Evolutionary conservation across 2,113 vertebrate species (phyloP).

Genomic region (Isurus oxyrinchus): DNA sequence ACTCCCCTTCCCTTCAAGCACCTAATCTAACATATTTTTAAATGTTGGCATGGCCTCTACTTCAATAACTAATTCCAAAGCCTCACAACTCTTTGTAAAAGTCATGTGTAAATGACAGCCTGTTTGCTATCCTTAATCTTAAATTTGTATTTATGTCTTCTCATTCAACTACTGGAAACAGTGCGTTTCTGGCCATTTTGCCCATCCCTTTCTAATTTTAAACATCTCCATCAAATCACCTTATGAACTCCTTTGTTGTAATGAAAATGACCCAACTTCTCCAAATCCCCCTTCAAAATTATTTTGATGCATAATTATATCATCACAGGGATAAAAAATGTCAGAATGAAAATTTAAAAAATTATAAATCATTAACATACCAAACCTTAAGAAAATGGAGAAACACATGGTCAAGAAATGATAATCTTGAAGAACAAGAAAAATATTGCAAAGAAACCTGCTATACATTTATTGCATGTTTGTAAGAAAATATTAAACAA

Average conservation of each 20-base stretch:
- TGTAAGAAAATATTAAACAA: not conserved
- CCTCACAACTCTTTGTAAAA: not conserved
- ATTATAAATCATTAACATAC: not conserved
- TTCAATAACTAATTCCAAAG: not conserved
- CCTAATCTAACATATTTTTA: not conserved
- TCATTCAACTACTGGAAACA: conserved; percentile 2
- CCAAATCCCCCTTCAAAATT: not conserved
- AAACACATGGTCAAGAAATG: not conserved
- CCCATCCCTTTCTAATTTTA: not conserved
- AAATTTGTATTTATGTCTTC: not conserved
- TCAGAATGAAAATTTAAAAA: not conserved
- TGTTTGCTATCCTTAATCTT: not conserved
- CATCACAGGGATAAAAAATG: not conserved
- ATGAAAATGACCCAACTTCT: not conserved
- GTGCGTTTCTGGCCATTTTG: not conserved
- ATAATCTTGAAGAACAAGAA: too few relatives aligned
- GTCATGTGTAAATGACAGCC: not conserved
- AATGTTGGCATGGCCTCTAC: not conserved
- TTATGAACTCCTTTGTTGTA: too few relatives aligned
- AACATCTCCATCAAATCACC: not conserved
- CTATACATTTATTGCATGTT: not conserved
- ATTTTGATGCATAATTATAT: not conserved
- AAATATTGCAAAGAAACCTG: not conserved
- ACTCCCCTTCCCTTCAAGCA: not conserved
- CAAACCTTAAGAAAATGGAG: not conserved